Percentiles rank a stretch among this genome's conserved stretches.
phyloP scores from a whole-genome alignment of 2,888 invertebrate genomes.

The Electrophaes corylata region DNA sequence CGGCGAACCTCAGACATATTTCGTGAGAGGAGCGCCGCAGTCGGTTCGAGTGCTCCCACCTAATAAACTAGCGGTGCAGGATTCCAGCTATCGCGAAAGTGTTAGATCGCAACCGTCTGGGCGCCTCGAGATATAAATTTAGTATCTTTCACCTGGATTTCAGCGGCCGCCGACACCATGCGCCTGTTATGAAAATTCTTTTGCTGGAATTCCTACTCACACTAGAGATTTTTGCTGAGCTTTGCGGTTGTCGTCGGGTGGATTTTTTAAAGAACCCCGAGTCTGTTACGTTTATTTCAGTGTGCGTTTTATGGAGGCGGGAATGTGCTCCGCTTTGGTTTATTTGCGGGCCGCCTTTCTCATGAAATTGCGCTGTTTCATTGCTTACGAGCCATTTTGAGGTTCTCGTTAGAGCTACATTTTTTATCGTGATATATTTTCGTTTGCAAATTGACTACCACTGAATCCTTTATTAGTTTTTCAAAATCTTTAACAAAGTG shows the following conservation, averaged over 20 bases:
- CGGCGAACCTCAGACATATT: slow-evolving; percentile 61
- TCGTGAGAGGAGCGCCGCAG: slow-evolving; percentile 50
- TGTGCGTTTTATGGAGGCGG: slow-evolving; percentile 79
- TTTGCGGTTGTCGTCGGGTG: slow-evolving; percentile 74
- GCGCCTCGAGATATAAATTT: slow-evolving; percentile 68
- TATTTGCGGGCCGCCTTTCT: slow-evolving; percentile 79
- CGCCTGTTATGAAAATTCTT: slow-evolving; percentile 82
- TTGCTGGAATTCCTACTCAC: slow-evolving; percentile 75
- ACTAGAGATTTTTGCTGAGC: slow-evolving; percentile 79
- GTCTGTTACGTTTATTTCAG: slow-evolving; percentile 79
- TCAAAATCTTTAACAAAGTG: neutral
- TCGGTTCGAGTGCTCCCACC: slow-evolving; percentile 47
- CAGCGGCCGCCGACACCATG: slow-evolving; percentile 59
- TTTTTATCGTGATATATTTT: slow-evolving; percentile 74
- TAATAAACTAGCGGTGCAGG: slow-evolving; percentile 63
- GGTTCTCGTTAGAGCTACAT: slow-evolving; percentile 73
- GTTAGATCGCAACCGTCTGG: slow-evolving; percentile 57
- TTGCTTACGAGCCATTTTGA: slow-evolving; percentile 79
- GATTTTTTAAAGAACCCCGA: slow-evolving; percentile 76
- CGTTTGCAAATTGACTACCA: slow-evolving; percentile 66
- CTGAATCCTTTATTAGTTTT: slow-evolving; percentile 53
- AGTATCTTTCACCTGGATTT: slow-evolving; percentile 71
- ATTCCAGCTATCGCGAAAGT: slow-evolving; percentile 44
- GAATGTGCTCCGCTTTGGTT: slow-evolving; percentile 80
- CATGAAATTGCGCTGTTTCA: slow-evolving; percentile 81